Base-by-base conservation (phyloP, 2,797 vertebrate species). In the Lepus townsendii region DNA sequence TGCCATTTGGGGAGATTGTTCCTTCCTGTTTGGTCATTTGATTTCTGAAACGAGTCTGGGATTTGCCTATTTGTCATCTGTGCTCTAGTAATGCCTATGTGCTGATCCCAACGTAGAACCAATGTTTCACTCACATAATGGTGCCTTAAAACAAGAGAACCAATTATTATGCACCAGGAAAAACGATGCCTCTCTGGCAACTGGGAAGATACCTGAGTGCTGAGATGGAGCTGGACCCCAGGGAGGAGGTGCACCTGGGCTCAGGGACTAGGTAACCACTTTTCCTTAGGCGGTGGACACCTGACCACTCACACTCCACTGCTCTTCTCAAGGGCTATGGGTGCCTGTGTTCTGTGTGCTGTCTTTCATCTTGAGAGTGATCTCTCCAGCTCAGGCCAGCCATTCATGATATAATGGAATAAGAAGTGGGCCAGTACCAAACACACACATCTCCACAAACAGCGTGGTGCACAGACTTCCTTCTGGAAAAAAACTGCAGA, bases 401-500 rank as follows among this genome's bases (percentile, higher is more conserved):
- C 42, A 89, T 27, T 27, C 24, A 47, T 27, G 57, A 32, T 32
- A 47, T 47, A 80, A 54, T 19, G 47, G 66, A 68, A 72, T 30
- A 17, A 73, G 35, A 93, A 85, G 32, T 14, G 19, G 68, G 75
- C 42, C 72, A 77, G n/a, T 60, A 54, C 24, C 30, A 62, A 30
- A 66, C 9, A 24, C 26, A 88, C 38, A 16, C n/a, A 68, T 27
- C 17, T 63, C 9, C 13, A 30, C 26, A 88, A 30, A 91, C 27
- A 90, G 73, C 42, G 26, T 12, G 32, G 60, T 14, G 11, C 52
- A 95, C 11, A 35, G 30, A 68, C 27, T 75, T 95, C 47, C 35
- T 80, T 90, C 79, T 65, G 52, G 63, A 57, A 80, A 91, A 91
- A 89, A 94, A 26, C 35, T 72, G 32, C 22, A n/a, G 22, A 83